phyloP scores from a whole-genome alignment of 1,140 invertebrate genomes.

The Parasteatoda tepidariorum region DNA sequence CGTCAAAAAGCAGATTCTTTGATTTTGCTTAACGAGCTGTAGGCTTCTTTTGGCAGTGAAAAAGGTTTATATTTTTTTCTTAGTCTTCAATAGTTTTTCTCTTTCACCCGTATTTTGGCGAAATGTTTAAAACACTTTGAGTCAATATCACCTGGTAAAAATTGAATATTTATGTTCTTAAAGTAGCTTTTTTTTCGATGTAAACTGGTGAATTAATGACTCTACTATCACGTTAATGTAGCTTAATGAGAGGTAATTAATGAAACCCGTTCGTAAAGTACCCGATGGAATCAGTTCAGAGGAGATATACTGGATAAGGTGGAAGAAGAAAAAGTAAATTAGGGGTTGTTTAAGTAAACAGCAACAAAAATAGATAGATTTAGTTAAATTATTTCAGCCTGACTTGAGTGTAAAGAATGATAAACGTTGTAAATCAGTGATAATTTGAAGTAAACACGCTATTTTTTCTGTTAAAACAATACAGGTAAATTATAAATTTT shows the following conservation, averaged over 20 bases:
- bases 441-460: too few species aligned
- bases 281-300: too few species aligned
- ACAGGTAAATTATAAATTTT: too few species aligned
- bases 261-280: too few species aligned
- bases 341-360: too few species aligned
- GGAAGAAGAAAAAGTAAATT: too few species aligned
- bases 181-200: background rate
- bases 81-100: background rate
- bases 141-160: background rate
- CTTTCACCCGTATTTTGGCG: background rate
- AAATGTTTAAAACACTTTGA: background rate
- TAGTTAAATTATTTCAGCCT: too few species aligned
- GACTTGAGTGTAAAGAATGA: too few species aligned
- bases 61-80: background rate
- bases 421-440: too few species aligned
- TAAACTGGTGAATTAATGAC: background rate
- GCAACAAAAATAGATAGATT: too few species aligned
- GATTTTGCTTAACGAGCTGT: background rate
- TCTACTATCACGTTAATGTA: background rate
- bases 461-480: too few species aligned
- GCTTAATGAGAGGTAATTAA: background rate
- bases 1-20: background rate
- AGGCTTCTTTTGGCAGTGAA: background rate
- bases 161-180: background rate
- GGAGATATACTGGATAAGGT: too few species aligned